Conservation (phyloP, 2,888 invertebrate species). For the Hydroisotoma schaefferi region DNA sequence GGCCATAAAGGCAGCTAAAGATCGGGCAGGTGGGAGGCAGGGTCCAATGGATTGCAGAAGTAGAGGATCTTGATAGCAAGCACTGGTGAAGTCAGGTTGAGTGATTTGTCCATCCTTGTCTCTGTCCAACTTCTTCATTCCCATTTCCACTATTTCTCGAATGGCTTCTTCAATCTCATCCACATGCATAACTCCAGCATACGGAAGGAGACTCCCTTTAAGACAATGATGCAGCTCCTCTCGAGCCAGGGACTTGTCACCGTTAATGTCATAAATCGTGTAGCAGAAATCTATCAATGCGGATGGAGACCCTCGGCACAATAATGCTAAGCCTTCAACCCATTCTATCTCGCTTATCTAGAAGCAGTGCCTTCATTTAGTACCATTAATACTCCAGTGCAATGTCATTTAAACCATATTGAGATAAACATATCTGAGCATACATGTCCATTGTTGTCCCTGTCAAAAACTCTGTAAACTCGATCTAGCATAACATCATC, state of each 20-base stretch:
- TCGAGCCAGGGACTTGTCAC: slow-evolving; percentile 32
- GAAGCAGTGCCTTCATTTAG: neutral
- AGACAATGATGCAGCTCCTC: slow-evolving; percentile 29
- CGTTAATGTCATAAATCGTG: slow-evolving; percentile 30
- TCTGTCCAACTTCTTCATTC: slow-evolving; percentile 10
- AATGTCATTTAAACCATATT: neutral
- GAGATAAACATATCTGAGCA: neutral
- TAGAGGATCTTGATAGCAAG: slow-evolving; percentile 26
- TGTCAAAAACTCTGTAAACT: slow-evolving; percentile 30
- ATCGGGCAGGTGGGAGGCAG: slow-evolving; percentile 29
- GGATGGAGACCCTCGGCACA: slow-evolving; percentile 21
- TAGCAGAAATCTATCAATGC: slow-evolving; percentile 35
- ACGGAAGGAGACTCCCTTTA: slow-evolving; percentile 18
- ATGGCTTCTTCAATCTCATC: slow-evolving; percentile 30
- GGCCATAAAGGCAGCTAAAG: slow-evolving; percentile 30
- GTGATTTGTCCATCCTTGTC: slow-evolving; percentile 34
- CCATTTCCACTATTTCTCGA: slow-evolving; percentile 33
- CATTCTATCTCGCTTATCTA: slow-evolving; percentile 32
- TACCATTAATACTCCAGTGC: too few relatives aligned
- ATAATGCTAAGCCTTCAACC: slow-evolving; percentile 26
- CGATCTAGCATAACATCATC: slow-evolving; percentile 35
- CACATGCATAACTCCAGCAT: slow-evolving; percentile 22
- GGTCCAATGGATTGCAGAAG: slow-evolving; percentile 30
- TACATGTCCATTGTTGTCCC: slow-evolving; percentile 29
- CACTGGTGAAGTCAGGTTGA: slow-evolving; percentile 18